Base-by-base conservation (phyloP, 2,888 invertebrate genomes). In the Dicyrtoma fusca region DNA sequence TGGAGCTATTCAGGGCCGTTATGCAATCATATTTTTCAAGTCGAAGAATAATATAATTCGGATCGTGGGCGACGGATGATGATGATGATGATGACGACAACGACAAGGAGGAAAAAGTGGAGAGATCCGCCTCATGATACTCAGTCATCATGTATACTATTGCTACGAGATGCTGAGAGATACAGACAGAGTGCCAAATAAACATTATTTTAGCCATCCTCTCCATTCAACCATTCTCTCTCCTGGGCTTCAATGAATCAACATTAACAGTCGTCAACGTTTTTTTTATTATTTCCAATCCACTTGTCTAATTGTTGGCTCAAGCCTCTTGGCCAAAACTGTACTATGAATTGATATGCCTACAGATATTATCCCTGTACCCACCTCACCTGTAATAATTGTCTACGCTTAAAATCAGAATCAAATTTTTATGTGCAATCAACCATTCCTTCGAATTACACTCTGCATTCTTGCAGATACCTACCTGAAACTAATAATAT, bases 71-170 rank as follows among this genome's bases (percentile, higher is more conserved):
- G 68, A 68, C 4, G 64, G 23, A 23, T 21, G 21, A 51, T 55
- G 26, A 57, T 17, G 25, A 63, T 45, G 47, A 63, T 25, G 21
- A 51, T 26, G 26, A 68, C 57, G 19, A 34, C 61, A 11, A 6
- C 49, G 47, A 64, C 68, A 44, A 68, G 4, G 21, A 57, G 49
- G 49, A 45, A 23, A 57, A 59, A 61, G 25, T 61, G 44, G 69
- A 63, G 62, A 69, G 70, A 70, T 70, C 70, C 70, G 70, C 63
- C 70, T 70, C 69, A 59, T 70, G 65, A 65, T 65, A 51, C 19
- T 34, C 21, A 23, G 10, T 34, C 4, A 64, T 64, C 26, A 26
- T 59, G 25, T 26, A 25, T 25, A 59, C 8, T 34, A 34, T 34
- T 34, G 8, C 8, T 34, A 10, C 23, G 14, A 55, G 14, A 21